These are phyloP conservation scores for Chelonus formosanus DNA, from an alignment of 2,888 invertebrate species.

Conservation along the genomic window DNA sequence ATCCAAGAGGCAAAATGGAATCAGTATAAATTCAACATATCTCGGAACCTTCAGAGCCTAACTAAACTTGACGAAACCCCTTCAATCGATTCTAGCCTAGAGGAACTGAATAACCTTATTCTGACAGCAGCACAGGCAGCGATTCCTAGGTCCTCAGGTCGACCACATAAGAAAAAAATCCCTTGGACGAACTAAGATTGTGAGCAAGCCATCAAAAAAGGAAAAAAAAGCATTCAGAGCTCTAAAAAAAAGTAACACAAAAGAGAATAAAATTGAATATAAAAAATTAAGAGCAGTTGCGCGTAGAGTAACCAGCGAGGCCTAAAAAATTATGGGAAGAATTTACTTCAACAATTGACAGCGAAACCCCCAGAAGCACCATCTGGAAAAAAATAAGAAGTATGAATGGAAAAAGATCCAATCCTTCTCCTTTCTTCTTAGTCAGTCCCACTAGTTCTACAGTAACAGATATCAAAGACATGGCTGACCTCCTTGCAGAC, in stretches of 20 bases:
- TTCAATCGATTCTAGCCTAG: too few relatives aligned
- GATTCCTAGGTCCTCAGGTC: not conserved
- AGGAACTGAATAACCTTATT: not conserved
- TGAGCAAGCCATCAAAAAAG: conserved; percentile 14
- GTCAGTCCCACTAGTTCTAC: conserved; percentile 24
- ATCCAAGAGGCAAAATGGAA: conserved; percentile 39
- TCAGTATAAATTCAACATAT: not conserved
- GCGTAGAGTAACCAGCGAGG: too few relatives aligned
- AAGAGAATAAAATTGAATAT: conserved; percentile 33
- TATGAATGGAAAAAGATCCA: too few relatives aligned
- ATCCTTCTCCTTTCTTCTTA: too few relatives aligned
- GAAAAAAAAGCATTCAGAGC: conserved; percentile 34
- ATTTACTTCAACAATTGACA: too few relatives aligned
- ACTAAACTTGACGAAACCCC: not conserved
- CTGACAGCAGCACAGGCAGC: not conserved
- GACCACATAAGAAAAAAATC: not conserved
- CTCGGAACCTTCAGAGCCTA: not conserved
- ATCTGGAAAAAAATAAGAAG: too few relatives aligned
- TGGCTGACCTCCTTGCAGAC: conserved; percentile 25
- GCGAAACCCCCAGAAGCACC: too few relatives aligned
- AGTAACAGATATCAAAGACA: conserved; percentile 10
- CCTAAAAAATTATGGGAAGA: too few relatives aligned
- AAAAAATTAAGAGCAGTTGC: conserved; percentile 30
- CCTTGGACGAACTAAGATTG: conserved; percentile 21
- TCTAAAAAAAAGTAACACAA: conserved; percentile 18